A percentile compares a stretch with the other conserved stretches of the same genome.
Conservation (phyloP, 2,888 invertebrate genomes). For the Sarcophaga carnaria region DNA sequence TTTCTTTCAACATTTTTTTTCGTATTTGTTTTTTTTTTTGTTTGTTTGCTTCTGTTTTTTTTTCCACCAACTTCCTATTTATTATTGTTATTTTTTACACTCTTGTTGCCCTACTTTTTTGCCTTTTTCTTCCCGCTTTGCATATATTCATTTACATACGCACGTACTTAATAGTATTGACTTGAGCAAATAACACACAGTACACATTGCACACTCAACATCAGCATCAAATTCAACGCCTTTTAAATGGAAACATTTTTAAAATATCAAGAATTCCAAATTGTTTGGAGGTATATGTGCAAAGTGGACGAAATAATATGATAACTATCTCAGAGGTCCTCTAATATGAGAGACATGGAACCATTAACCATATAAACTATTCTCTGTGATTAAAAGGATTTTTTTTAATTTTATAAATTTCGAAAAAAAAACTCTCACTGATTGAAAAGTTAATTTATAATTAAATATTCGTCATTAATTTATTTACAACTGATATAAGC, state of each 20-base stretch:
- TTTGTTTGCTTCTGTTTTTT: conserved; percentile 16
- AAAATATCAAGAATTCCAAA: too few relatives aligned
- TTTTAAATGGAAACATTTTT: neutral
- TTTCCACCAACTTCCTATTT: neutral
- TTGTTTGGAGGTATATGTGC: too few relatives aligned
- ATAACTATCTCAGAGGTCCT: too few relatives aligned
- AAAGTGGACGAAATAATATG: too few relatives aligned
- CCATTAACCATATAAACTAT: too few relatives aligned
- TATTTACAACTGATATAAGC: too few relatives aligned
- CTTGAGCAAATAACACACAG: conserved; percentile 49
- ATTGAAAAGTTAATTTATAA: too few relatives aligned
- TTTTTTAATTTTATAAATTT: too few relatives aligned
- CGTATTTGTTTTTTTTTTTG: neutral
- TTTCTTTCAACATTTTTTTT: conserved; percentile 30
- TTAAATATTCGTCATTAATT: too few relatives aligned
- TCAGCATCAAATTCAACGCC: neutral
- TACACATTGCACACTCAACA: conserved; percentile 44
- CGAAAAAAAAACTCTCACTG: too few relatives aligned
- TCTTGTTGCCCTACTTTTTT: conserved; percentile 43
- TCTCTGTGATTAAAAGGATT: too few relatives aligned
- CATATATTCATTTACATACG: conserved; percentile 46
- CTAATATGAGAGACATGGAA: too few relatives aligned
- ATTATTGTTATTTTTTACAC: conserved; percentile 41
- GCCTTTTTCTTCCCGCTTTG: neutral
- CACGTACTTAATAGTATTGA: conserved; percentile 55